Conservation (phyloP, 2,888 invertebrate species). For the Anagyrus pseudococci region DNA sequence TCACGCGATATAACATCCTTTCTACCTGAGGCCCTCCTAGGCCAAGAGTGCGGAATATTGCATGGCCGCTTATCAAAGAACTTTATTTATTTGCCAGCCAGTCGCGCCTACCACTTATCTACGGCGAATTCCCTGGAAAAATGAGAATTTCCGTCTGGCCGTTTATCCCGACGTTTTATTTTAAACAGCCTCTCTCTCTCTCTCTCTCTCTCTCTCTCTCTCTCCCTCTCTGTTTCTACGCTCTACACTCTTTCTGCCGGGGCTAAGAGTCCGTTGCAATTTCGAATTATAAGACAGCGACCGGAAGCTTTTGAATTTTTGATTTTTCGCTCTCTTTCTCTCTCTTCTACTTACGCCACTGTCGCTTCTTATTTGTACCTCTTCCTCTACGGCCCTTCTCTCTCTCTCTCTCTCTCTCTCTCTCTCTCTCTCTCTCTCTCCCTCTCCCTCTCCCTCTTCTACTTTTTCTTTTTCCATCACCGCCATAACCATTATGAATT, state of each 20-base stretch:
- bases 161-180: not conserved
- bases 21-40: not conserved
- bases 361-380: too few relatives aligned
- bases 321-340: slow-evolving; percentile 13
- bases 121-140: not conserved
- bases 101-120: not conserved
- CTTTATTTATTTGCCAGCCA: slow-evolving; percentile 1
- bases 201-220: too few relatives aligned
- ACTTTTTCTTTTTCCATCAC: not conserved
- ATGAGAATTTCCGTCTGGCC: not conserved
- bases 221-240: too few relatives aligned
- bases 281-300: slow-evolving; percentile 18
- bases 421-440: too few relatives aligned
- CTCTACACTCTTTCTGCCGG: too few relatives aligned
- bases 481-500: slow-evolving; percentile 6
- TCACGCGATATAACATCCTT: not conserved
- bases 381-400: too few relatives aligned
- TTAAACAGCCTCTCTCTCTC: too few relatives aligned
- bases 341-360: too few relatives aligned
- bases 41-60: too few relatives aligned
- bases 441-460: too few relatives aligned
- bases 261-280: slow-evolving; percentile 19
- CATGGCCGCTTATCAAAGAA: not conserved
- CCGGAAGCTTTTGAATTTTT: slow-evolving; percentile 25
- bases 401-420: too few relatives aligned